phyloP scores from a whole-genome alignment of 1,140 invertebrate genomes.

The Lepidurus couesii region DNA sequence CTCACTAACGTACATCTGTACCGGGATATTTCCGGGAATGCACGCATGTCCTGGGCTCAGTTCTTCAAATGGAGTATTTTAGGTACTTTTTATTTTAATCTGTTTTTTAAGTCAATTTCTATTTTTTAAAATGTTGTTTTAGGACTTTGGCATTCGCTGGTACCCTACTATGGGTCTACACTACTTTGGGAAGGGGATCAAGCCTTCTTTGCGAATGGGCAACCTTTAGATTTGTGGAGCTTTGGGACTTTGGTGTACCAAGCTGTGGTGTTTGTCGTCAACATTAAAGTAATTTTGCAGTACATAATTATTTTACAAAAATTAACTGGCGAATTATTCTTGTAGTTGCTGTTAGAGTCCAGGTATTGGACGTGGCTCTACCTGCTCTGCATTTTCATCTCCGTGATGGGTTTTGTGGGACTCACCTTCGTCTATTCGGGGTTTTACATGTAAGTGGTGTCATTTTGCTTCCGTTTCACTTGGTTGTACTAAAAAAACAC shows the following conservation, averaged over 20 bases:
- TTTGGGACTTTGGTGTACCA: conserved; percentile 50
- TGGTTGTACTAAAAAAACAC: not conserved
- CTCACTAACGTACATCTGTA: conserved; percentile 63
- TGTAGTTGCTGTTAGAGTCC: conserved; percentile 57
- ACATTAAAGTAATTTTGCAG: conserved; percentile 48
- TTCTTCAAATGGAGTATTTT: conserved; percentile 61
- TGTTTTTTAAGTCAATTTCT: conserved; percentile 22
- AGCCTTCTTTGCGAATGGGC: conserved; percentile 44
- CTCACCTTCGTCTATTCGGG: conserved; percentile 55
- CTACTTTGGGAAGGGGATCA: conserved; percentile 45
- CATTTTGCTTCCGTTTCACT: not conserved
- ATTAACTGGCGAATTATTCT: conserved; percentile 36
- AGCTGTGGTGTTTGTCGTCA: conserved; percentile 48
- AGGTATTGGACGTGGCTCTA: conserved; percentile 59
- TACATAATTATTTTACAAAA: not conserved
- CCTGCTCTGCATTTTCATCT: conserved; percentile 52
- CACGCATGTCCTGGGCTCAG: conserved; percentile 55
- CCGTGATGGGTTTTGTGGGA: conserved; percentile 55
- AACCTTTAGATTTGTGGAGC: conserved; percentile 45
- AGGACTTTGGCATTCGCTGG: conserved; percentile 54
- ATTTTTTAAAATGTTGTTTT: conserved; percentile 36
- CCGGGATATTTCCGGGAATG: conserved; percentile 57
- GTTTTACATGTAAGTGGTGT: conserved; percentile 53
- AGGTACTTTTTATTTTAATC: conserved; percentile 45
- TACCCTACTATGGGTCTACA: conserved; percentile 52